Base-by-base conservation (phyloP, 2,888 invertebrate species). In the Papilio elwesi region DNA sequence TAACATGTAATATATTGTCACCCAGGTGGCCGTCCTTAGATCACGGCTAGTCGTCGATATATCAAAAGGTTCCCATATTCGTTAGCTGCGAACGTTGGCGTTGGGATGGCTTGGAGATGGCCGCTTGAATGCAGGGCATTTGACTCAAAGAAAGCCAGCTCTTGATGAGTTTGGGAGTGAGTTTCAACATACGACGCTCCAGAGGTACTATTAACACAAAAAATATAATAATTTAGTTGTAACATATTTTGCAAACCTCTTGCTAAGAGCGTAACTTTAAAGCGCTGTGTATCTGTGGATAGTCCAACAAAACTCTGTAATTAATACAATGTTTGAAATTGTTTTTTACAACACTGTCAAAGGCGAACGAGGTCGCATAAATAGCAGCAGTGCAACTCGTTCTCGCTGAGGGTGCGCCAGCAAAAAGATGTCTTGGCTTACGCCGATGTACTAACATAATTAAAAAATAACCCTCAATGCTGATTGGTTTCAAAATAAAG, bases 21-120 rank as follows among this genome's bases (percentile, higher is more conserved):
- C 80, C n/a, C 59, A 59, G 70, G 62, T 53, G 62, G 68, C 59
- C 71, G 84, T 82, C 80, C 83, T 84, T 81, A 77, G 78, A 87
- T 84, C 87, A 90, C 84, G n/a, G 86, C 87, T 80, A 85, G 78
- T 76, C 76, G 80, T 80, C 77, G 75, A 74, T 74, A 71, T 67
- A 70, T 77, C 66, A 71, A 51, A 71, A 65, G 59, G 71, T 66
- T 71, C 65, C 65, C 66, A 71, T 65, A 71, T 77, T 76, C 66
- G 76, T 68, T 49, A 65, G 38, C 55, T 15, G 49, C 59, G 43
- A 57, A 43, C 57, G 49, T 43, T 49, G 26, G 49, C 26, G 48
- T 43, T 64, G 48, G 64, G 70, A 71, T 66, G 65, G 48, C 53
- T 71, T 38, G 38, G 65, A 53, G 38, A 57, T 59, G 55, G 55